Evolutionary conservation across 2,113 vertebrate genomes (phyloP), one percentile per base, ranked within the genome.

Genomic region (Rhipidura dahli): DNA sequence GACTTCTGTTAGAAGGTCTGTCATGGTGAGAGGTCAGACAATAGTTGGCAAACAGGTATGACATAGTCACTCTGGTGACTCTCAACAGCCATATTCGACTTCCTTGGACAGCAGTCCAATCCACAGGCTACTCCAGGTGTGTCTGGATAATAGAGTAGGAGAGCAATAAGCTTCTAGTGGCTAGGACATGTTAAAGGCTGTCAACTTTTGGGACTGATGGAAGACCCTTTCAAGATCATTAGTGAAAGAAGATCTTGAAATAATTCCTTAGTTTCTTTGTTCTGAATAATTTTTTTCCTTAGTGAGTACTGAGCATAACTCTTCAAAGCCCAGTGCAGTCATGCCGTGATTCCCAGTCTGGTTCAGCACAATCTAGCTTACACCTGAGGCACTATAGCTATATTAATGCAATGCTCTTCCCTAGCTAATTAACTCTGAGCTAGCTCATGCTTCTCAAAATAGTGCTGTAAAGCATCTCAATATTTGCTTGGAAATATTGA

Each of bases 351-450:
- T 95, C 79, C 71, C 66, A 86, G 40, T 19, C 54, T 95, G 45
- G 20, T 42, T 88, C 85, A 93, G 50, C 24, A 61, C 66, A 70
- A 39, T 81, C 54, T 59, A 86, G 23, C 9, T 90, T 59, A 77
- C 39, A 92, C 92, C 88, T 92, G 63, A 81, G 89, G 90, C 88
- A 77, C 51, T 93, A 70, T 11, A 63, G 42, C 33, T 77, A 19
- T 85, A 87, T 56, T 81, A 93, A 70, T 59, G 39, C 23, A 88
- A 35, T 27, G 60, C 51, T 92, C 23, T 95, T 23, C 68, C 68
- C 47, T 30, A 86, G 35, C 85, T 90, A 93, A 96, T 94, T 96
- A 94, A 72, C 56, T 88, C 59, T 50, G 23, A 88, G 71, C 51
- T 86, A 70, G 54, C 64, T 92, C 39, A 63, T 0, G 0, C 83